These are phyloP conservation scores for Takifugu rubripes DNA, from an alignment of 2,797 vertebrate species.

Conservation along the genomic window DNA sequence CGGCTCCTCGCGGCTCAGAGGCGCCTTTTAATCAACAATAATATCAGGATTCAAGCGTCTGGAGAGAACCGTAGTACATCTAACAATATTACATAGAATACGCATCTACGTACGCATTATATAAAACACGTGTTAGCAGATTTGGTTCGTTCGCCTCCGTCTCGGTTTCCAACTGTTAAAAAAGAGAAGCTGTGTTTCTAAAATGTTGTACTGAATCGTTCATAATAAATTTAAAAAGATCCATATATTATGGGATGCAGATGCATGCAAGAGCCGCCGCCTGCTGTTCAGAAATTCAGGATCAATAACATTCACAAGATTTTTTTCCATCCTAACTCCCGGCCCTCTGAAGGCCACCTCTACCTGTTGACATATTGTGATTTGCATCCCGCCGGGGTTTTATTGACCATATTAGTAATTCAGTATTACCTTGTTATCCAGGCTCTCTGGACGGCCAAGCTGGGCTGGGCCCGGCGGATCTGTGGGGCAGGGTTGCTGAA, in stretches of 20 bases:
- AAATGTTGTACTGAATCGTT: no score
- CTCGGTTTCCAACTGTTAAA: no score
- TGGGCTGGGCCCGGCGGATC: conserved; percentile 56
- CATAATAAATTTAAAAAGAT: no score
- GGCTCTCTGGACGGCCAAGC: conserved; percentile 48
- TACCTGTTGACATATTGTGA: conserved; percentile 46
- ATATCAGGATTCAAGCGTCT: conserved; percentile 17
- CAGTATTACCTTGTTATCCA: conserved; percentile 68
- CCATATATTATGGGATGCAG: no score
- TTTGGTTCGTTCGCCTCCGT: no score
- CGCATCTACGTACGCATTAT: no score
- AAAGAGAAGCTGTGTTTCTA: no score
- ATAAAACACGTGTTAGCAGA: no score
- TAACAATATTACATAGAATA: no score
- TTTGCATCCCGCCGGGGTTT: conserved; percentile 55
- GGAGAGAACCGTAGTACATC: no score
- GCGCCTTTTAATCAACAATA: conserved; percentile 46
- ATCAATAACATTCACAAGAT: conserved; percentile 61
- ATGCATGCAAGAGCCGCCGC: no score
- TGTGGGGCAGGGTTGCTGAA: conserved; percentile 55
- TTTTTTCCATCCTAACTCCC: conserved; percentile 22
- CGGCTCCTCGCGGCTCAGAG: conserved; percentile 28
- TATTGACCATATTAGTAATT: conserved; percentile 75
- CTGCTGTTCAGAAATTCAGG: conserved; percentile 21
- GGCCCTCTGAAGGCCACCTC: conserved; percentile 41